Conservation (phyloP, 2,797 vertebrate species). For the Pangasius larnaudii region DNA sequence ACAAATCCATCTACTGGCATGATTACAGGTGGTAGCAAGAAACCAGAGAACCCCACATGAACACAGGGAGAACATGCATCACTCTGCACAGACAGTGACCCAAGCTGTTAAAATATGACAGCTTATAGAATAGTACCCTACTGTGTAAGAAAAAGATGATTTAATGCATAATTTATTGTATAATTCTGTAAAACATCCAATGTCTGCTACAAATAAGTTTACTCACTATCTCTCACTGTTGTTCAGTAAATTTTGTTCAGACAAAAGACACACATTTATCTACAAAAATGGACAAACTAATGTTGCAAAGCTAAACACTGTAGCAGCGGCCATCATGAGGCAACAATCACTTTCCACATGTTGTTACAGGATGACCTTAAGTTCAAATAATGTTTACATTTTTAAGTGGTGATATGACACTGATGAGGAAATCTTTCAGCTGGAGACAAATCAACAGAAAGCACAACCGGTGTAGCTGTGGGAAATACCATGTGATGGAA, state of each 20-base stretch:
- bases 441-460: not conserved
- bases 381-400: not conserved
- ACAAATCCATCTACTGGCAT: constrained; percentile 2
- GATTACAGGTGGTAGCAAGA: not conserved
- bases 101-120: not conserved
- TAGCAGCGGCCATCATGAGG: not conserved
- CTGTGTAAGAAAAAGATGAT: not conserved
- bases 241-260: not conserved
- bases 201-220: not conserved
- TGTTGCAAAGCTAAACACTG: not conserved
- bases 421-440: not conserved
- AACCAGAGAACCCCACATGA: not conserved
- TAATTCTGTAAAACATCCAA: not conserved
- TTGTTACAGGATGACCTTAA: no score
- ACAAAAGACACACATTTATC: not conserved
- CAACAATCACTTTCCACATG: not conserved
- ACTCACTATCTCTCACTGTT: not conserved
- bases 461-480: not conserved
- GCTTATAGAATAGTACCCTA: not conserved
- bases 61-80: not conserved
- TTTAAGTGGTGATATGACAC: not conserved
- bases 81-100: not conserved
- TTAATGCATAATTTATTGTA: not conserved
- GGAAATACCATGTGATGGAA: not conserved
- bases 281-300: not conserved